Evolutionary conservation across 2,888 invertebrate genomes (phyloP).

Genomic region (Apodemia mormo): DNA sequence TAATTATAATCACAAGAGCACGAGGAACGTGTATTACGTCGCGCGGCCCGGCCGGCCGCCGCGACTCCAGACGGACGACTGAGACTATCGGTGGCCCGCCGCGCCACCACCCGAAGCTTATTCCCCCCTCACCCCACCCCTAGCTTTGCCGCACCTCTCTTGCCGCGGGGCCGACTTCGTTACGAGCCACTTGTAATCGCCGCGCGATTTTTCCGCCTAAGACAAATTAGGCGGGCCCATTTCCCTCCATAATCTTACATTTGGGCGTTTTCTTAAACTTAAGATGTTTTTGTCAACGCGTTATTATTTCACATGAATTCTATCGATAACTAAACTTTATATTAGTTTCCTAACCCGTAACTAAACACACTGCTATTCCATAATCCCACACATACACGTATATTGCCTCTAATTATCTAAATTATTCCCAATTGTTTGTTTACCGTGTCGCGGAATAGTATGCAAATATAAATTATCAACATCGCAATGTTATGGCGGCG

Average conservation of each 20-base stretch:
- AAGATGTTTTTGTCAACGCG: slow-evolving; percentile 62
- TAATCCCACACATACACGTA: slow-evolving; percentile 16
- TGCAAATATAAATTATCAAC: slow-evolving; percentile 53
- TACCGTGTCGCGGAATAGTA: slow-evolving; percentile 37
- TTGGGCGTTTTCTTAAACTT: slow-evolving; percentile 68
- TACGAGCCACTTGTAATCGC: slow-evolving; percentile 81
- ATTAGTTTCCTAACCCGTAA: slow-evolving; percentile 12
- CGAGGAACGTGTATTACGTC: slow-evolving; percentile 81
- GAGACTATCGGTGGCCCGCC: slow-evolving; percentile 64
- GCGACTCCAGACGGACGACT: slow-evolving; percentile 82
- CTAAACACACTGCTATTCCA: background rate
- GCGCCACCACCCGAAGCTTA: slow-evolving; percentile 49
- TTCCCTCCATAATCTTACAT: slow-evolving; percentile 53
- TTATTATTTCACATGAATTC: slow-evolving; percentile 34
- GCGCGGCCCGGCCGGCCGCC: slow-evolving; percentile 80
- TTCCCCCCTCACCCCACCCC: slow-evolving; percentile 44
- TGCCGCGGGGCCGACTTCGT: slow-evolving; percentile 71
- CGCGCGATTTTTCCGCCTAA: slow-evolving; percentile 81
- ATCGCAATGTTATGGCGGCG: slow-evolving; percentile 63
- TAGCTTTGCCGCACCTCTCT: slow-evolving; percentile 43
- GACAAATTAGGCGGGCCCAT: slow-evolving; percentile 79
- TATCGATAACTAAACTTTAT: slow-evolving; percentile 7
- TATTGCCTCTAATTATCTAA: slow-evolving; percentile 34
- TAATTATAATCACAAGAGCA: slow-evolving; percentile 81
- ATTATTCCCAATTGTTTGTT: slow-evolving; percentile 30